A percentile compares a stretch with the other conserved stretches of the same genome.
phyloP scores from a whole-genome alignment of 2,113 vertebrate genomes.

The Silurus glanis region DNA sequence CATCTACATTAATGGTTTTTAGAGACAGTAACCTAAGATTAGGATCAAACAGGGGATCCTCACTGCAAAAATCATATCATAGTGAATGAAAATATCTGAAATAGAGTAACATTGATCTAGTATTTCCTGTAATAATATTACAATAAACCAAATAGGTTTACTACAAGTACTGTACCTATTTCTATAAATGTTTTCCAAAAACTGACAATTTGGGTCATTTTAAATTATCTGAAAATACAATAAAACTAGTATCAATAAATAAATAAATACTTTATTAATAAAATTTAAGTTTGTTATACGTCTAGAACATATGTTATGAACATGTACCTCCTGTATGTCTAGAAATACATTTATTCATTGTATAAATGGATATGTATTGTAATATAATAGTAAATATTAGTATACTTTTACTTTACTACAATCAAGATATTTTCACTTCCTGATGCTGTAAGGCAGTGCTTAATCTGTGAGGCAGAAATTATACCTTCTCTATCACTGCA shows the following conservation, averaged over 20 bases:
- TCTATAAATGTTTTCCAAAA: not conserved
- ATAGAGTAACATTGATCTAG: not conserved
- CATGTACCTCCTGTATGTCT: not conserved
- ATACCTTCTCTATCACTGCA: not conserved
- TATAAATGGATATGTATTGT: not conserved
- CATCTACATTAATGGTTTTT: not conserved
- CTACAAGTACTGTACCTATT: not conserved
- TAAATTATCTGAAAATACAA: no score
- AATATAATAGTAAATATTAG: not conserved
- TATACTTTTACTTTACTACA: not conserved
- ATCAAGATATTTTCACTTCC: not conserved
- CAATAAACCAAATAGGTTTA: not conserved
- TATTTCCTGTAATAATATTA: not conserved
- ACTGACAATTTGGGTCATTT: no score
- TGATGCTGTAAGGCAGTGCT: not conserved
- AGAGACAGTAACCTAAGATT: not conserved
- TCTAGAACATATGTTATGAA: no score
- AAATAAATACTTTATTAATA: no score
- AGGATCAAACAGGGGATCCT: not conserved
- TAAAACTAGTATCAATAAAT: no score
- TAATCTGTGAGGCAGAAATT: not conserved
- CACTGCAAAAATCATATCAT: not conserved
- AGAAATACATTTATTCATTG: not conserved
- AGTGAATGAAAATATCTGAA: not conserved
- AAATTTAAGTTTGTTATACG: no score